phyloP scores from a whole-genome alignment of 1,140 invertebrate genomes.

The Cepaea nemoralis region DNA sequence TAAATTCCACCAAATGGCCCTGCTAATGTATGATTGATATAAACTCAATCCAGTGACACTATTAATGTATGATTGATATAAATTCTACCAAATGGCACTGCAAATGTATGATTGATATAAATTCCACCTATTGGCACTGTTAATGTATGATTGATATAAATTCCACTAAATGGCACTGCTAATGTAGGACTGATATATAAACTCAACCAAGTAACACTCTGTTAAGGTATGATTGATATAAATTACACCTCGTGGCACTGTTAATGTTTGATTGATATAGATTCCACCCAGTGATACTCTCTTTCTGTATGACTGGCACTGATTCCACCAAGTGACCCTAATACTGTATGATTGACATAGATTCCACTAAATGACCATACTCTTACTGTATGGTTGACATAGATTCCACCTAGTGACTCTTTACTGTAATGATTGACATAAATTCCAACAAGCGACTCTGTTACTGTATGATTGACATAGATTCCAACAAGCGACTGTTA shows the following conservation, averaged over 20 bases:
- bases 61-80: background rate
- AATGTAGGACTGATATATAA: background rate
- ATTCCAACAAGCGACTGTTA: background rate
- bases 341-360: background rate
- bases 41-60: background rate
- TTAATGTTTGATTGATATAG: background rate
- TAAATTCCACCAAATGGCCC: background rate
- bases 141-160: background rate
- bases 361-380: background rate
- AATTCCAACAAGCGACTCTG: background rate
- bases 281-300: background rate
- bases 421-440: slow-evolving; percentile 27
- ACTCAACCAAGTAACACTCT: background rate
- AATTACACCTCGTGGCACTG: background rate
- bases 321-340: background rate
- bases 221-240: background rate
- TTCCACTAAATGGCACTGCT: background rate
- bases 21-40: too few species aligned
- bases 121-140: background rate
- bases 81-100: background rate
- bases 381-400: slow-evolving; percentile 5
- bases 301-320: too few species aligned
- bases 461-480: too few species aligned
- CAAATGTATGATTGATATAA: background rate
- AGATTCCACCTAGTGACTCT: slow-evolving; percentile 48